Evolutionary conservation across 2,888 invertebrate species (phyloP), one percentile per base, ranked within the genome.

Genomic region (Diogma glabrata): DNA sequence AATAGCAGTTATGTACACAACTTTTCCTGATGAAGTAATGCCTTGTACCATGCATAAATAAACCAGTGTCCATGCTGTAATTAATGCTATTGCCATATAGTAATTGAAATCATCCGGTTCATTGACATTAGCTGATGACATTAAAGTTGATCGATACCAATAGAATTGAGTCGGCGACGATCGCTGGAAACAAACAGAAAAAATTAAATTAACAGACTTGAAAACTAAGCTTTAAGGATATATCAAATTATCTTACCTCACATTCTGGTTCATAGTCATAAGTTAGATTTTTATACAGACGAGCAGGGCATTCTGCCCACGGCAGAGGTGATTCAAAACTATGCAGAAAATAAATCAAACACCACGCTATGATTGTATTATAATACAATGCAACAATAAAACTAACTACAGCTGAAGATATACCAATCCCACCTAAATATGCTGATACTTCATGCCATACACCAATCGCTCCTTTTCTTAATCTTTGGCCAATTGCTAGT

Each of bases 281-380:
- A 2, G 88, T 87, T 54, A 82, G 85, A 64, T 89, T 89, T 52
- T 73, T 72, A 64, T 87, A 86, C 60, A 87, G 83, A 54, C 81
- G 79, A 64, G 85, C 88, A 2, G 93, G 93, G 67, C 94, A 94
- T 54, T 87, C 84, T 0, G 90, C 75, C 94, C 94, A 95, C 7
- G 94, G 94, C 60, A 94, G 69, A 62, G 91, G 84, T 1, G 86
- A 82, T 65, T 91, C 90, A 70, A 94, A 94, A 68, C 93, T 93
- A 75, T 89, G 88, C 58, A 87, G 84, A 65, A 94, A 85, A 72
- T 94, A 95, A 70, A 92, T 93, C 64, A 95, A 77, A 67, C 94
- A 94, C 96, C 96, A 96, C 54, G 94, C 94, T 59, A 96, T 94
- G 61, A 96, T 95, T 54, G 94, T 94, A 72, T 96, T 96, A 72